phyloP scores from a whole-genome alignment of 2,888 invertebrate genomes.

The Hemithea aestivaria region DNA sequence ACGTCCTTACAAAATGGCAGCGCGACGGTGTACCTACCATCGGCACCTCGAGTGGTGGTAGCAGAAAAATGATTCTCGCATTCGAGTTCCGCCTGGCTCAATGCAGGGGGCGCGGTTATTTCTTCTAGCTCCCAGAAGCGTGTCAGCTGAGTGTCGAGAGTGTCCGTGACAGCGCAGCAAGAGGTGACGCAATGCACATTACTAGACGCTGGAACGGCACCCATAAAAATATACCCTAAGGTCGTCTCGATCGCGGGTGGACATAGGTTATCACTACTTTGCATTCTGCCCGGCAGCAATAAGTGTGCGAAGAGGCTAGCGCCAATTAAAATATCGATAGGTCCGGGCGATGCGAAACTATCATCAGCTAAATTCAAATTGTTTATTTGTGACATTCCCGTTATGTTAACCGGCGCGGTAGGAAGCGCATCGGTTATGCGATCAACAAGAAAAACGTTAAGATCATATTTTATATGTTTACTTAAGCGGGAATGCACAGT shows the following conservation, averaged over 20 bases:
- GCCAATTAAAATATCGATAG: neutral
- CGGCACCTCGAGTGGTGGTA: neutral
- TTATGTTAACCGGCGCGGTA: no score
- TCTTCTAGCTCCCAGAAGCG: neutral
- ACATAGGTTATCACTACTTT: neutral
- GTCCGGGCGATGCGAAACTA: neutral
- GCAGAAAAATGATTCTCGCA: neutral
- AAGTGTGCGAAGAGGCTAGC: neutral
- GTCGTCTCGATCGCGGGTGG: neutral
- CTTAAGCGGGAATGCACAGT: no score
- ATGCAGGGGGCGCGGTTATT: neutral
- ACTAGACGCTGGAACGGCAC: neutral
- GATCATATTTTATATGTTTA: no score
- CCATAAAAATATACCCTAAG: neutral
- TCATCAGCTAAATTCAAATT: conserved; percentile 2
- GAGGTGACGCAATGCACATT: no score
- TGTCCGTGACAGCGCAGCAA: neutral
- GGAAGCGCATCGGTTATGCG: no score
- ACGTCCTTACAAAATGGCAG: no score
- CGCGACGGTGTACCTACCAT: no score
- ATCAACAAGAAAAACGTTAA: no score
- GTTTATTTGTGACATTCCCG: no score
- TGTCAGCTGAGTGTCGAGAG: neutral
- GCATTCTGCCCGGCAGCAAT: no score
- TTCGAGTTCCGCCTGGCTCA: neutral